phyloP scores from a whole-genome alignment of 1,140 invertebrate genomes.

The Drosophila azteca region DNA sequence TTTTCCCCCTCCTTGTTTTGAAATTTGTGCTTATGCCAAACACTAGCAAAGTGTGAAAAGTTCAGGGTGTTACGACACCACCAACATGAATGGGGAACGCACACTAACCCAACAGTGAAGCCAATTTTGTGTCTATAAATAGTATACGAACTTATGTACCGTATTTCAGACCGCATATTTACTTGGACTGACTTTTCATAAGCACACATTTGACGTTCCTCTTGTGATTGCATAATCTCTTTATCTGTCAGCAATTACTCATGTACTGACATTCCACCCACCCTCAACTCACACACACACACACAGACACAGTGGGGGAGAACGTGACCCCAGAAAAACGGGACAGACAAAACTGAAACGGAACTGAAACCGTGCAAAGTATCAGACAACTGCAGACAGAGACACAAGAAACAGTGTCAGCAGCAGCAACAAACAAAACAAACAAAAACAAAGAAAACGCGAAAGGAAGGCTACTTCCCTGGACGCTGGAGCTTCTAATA shows the following conservation, averaged over 20 bases:
- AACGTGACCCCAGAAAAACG: too few species aligned
- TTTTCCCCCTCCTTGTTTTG: conserved; percentile 13
- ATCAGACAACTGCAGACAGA: conserved; percentile 28
- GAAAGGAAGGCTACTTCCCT: background rate
- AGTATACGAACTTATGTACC: too few species aligned
- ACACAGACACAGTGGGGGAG: too few species aligned
- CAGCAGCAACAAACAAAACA: background rate
- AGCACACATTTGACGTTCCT: background rate
- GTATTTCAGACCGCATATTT: too few species aligned
- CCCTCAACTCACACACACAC: conserved; percentile 22
- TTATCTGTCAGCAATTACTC: conserved; percentile 38
- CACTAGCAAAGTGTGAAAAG: conserved; percentile 77
- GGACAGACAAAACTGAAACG: conserved; percentile 21
- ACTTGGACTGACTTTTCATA: background rate
- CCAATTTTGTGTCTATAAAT: conserved; percentile 6
- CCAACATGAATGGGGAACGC: conserved; percentile 26
- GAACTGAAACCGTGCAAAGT: conserved; percentile 50
- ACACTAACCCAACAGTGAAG: background rate
- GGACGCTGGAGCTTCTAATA: too few species aligned
- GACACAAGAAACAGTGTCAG: background rate
- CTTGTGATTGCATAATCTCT: conserved; percentile 35
- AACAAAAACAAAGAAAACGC: conserved; percentile 1
- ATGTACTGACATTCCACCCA: conserved; percentile 32
- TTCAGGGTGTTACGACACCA: conserved; percentile 51
- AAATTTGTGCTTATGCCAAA: conserved; percentile 44